These are phyloP conservation scores for Ischnus inquisitorius DNA, from an alignment of 2,888 invertebrate species.

Conservation along the genomic window DNA sequence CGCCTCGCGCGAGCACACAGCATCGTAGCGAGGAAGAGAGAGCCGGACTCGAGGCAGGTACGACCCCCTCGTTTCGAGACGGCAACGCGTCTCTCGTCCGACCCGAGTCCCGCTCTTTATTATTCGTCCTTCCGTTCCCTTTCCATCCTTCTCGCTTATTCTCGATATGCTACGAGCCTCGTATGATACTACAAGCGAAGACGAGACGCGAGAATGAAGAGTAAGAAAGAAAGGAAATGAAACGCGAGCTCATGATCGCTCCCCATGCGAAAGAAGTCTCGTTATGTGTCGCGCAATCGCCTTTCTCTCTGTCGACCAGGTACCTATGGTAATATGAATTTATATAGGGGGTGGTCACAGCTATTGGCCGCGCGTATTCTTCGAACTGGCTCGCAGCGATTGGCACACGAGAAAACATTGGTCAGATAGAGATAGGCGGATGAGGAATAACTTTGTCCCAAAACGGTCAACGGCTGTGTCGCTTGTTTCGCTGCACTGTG, in stretches of 20 bases:
- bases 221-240: background rate
- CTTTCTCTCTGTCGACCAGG: constrained; percentile 34
- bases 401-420: constrained; percentile 11
- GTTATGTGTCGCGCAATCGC: constrained; percentile 34
- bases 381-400: background rate
- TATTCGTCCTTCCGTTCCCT: constrained; percentile 60
- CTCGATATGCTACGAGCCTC: constrained; percentile 2
- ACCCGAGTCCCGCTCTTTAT: constrained; percentile 60
- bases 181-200: constrained; percentile 29
- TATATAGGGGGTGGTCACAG: background rate
- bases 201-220: constrained; percentile 57
- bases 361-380: background rate
- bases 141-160: constrained; percentile 66
- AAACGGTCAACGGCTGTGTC: background rate
- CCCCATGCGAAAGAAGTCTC: constrained; percentile 32
- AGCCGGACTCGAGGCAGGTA: constrained; percentile 33
- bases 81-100: constrained; percentile 49
- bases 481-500: background rate
- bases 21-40: background rate
- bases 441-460: background rate
- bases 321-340: constrained; percentile 12
- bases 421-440: background rate
- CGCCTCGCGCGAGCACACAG: constrained; percentile 34
- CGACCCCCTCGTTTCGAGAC: constrained; percentile 34
- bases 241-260: constrained; percentile 61